These are phyloP conservation scores for Eupithecia dodoneata DNA, from an alignment of 2,888 invertebrate species.

Conservation along the genomic window DNA sequence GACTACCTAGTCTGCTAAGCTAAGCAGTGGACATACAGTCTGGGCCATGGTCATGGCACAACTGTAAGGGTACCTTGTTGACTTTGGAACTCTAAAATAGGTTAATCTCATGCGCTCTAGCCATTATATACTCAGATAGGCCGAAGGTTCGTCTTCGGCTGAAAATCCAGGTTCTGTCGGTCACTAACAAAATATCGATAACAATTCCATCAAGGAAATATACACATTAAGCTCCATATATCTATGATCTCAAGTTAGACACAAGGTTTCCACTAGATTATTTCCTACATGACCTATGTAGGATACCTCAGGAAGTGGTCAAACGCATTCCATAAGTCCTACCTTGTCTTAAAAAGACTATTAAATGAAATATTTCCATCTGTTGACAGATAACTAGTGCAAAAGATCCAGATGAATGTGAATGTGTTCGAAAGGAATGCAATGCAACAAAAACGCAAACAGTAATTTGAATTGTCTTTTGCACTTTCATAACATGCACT, in stretches of 20 bases:
- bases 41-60: too few relatives aligned
- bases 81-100: too few relatives aligned
- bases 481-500: neutral
- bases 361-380: slow-evolving; percentile 20
- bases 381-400: slow-evolving; percentile 23
- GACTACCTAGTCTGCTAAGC: too few relatives aligned
- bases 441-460: neutral
- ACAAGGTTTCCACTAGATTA: neutral
- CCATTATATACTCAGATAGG: too few relatives aligned
- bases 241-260: neutral
- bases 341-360: neutral
- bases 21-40: too few relatives aligned
- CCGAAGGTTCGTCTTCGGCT: too few relatives aligned
- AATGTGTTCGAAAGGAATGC: slow-evolving; percentile 33
- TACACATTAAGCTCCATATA: neutral
- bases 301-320: neutral
- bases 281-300: neutral
- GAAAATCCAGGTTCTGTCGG: too few relatives aligned
- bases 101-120: too few relatives aligned
- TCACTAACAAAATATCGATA: neutral
- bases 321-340: neutral
- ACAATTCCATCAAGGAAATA: neutral
- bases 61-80: too few relatives aligned
- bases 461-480: neutral
- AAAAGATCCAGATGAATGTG: slow-evolving; percentile 34